These are phyloP conservation scores for Rugalucina vietnamica DNA, from an alignment of 2,888 invertebrate genomes.

Conservation along the genomic window DNA sequence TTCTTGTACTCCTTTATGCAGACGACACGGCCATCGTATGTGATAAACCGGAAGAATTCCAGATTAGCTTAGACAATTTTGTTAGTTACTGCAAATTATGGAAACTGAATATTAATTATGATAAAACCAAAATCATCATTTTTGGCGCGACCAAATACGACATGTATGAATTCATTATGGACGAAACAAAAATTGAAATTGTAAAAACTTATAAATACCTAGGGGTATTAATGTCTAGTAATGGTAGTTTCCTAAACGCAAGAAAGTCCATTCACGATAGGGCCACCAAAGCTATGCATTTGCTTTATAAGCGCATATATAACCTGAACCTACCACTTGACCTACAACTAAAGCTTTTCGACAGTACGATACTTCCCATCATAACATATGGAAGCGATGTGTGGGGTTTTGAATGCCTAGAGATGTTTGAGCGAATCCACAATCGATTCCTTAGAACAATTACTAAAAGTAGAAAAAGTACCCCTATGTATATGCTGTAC, in stretches of 20 bases:
- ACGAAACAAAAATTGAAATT: neutral
- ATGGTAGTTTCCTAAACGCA: neutral
- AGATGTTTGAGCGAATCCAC: neutral
- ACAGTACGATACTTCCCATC: neutral
- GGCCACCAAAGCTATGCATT: neutral
- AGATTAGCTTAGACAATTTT: neutral
- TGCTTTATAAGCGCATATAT: neutral
- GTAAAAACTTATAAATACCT: neutral
- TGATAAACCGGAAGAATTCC: neutral
- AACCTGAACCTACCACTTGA: neutral
- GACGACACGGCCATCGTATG: neutral
- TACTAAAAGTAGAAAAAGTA: neutral
- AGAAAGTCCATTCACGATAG: neutral
- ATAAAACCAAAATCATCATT: slow-evolving; percentile 13
- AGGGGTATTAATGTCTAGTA: neutral
- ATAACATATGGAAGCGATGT: neutral
- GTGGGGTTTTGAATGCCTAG: neutral
- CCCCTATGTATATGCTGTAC: neutral
- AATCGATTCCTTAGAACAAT: neutral
- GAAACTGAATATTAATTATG: neutral
- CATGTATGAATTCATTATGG: neutral
- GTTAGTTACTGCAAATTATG: neutral
- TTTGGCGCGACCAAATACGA: slow-evolving; percentile 1
- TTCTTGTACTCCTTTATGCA: neutral
- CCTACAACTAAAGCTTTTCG: neutral